Conservation (phyloP, 2,797 vertebrate species). For the Euphonia xanthogaster region DNA sequence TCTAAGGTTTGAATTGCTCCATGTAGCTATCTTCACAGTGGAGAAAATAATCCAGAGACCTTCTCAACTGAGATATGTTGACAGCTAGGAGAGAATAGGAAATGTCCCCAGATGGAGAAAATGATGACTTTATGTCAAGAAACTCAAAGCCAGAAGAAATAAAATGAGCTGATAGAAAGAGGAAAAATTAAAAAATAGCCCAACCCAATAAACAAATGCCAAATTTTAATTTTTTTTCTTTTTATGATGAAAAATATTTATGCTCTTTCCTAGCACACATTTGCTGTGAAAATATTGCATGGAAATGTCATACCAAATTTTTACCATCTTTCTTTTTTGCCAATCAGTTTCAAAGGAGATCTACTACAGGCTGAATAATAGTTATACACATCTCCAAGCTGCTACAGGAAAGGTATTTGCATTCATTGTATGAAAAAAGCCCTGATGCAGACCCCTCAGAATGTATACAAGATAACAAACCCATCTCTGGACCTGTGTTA, state of each 20-base stretch:
- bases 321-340: not conserved
- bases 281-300: not conserved
- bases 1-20: not conserved
- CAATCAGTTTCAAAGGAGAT: not conserved
- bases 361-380: not conserved
- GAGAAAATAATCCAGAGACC: not conserved
- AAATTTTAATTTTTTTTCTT: not conserved
- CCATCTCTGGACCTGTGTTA: not conserved
- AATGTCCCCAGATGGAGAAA: not conserved
- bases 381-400: not conserved
- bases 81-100: not conserved
- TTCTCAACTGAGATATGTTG: not conserved
- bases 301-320: not conserved
- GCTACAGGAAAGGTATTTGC: not conserved
- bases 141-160: not conserved
- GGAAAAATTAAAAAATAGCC: not conserved
- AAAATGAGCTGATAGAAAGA: not conserved
- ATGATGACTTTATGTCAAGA: not conserved
- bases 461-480: not conserved
- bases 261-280: not conserved
- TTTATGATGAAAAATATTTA: not conserved
- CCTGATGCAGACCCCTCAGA: not conserved
- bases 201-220: not conserved
- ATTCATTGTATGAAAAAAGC: not conserved
- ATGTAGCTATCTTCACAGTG: not conserved